phyloP scores from a whole-genome alignment of 2,113 vertebrate species.

The Oreochromis aureus region DNA sequence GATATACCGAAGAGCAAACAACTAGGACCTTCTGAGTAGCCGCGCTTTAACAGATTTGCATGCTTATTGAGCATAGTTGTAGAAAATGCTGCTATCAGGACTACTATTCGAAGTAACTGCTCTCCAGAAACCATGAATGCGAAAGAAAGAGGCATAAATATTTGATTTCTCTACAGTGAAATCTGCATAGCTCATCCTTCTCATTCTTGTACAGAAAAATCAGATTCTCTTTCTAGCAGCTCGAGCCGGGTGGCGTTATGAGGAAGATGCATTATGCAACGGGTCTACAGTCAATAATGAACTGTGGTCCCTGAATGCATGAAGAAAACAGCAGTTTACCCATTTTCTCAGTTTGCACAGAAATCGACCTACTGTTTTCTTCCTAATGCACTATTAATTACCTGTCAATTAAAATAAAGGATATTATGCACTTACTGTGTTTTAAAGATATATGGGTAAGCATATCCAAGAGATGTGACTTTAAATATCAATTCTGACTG shows the following conservation, averaged over 20 bases:
- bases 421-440: background rate
- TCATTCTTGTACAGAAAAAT: conserved; percentile 20
- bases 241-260: conserved; percentile 13
- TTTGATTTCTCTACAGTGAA: conserved; percentile 57
- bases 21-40: background rate
- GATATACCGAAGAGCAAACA: background rate
- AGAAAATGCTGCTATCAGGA: conserved; percentile 18
- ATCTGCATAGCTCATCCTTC: conserved; percentile 49
- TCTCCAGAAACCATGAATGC: conserved; percentile 39
- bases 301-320: background rate
- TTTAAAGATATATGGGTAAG: background rate
- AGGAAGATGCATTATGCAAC: conserved; percentile 55
- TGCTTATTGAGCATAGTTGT: background rate
- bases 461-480: background rate
- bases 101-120: conserved; percentile 10
- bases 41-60: background rate
- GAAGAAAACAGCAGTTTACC: conserved; percentile 21
- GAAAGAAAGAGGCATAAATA: conserved; percentile 61
- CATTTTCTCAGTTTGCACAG: background rate
- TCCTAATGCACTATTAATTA: background rate
- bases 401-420: background rate
- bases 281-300: conserved; percentile 44
- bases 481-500: background rate
- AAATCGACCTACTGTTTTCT: background rate
- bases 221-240: conserved; percentile 9